These are phyloP conservation scores for Noctuana brunneofusca DNA, from an alignment of 2,888 invertebrate genomes.

Conservation along the genomic window DNA sequence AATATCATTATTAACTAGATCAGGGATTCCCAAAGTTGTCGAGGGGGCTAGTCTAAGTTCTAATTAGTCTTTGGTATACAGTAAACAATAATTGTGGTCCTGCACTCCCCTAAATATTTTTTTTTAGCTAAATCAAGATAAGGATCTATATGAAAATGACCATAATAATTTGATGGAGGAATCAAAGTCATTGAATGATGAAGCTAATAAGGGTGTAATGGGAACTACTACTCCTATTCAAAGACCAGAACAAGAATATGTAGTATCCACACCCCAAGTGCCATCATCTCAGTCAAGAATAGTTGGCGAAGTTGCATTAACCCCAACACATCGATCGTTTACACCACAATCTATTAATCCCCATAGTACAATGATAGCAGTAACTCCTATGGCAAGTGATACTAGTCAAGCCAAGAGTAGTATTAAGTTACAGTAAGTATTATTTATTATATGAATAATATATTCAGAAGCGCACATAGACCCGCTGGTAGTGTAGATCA, in stretches of 20 bases:
- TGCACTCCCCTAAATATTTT: no score
- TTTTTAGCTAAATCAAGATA: neutral
- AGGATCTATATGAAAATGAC: neutral
- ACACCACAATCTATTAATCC: slow-evolving; percentile 77
- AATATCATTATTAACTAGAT: no score
- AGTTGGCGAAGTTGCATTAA: slow-evolving; percentile 62
- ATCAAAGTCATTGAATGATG: neutral
- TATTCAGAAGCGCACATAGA: no score
- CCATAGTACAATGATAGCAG: slow-evolving; percentile 78
- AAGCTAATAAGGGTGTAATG: neutral
- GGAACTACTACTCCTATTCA: neutral
- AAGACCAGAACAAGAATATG: neutral
- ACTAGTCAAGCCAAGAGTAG: slow-evolving; percentile 83
- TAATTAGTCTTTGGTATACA: no score
- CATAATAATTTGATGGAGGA: neutral
- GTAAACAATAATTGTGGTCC: no score
- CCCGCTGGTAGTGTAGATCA: no score
- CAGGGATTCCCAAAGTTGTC: no score
- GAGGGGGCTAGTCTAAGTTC: no score
- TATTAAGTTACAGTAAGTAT: slow-evolving; percentile 84
- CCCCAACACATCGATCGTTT: slow-evolving; percentile 67
- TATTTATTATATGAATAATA: no score
- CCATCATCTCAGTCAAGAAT: neutral
- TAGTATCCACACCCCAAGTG: neutral
- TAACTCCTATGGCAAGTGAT: slow-evolving; percentile 79